Evolutionary conservation across 2,113 vertebrate species (phyloP), one percentile per base, ranked within the genome.

Genomic region (Cygnus atratus): DNA sequence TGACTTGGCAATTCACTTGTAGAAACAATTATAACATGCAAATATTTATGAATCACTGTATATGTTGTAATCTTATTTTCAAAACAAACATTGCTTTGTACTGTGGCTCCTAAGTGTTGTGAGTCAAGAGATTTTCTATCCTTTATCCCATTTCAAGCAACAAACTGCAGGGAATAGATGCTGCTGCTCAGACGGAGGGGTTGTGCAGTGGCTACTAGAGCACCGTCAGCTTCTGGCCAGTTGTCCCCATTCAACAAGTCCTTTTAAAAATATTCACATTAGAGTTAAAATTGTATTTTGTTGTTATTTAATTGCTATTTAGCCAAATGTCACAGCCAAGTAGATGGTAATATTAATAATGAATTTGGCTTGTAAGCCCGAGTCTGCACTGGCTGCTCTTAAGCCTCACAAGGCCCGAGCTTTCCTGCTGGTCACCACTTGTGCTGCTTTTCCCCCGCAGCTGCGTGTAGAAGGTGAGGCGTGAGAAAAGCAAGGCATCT

Each of bases 11-110:
- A 95, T 84, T 96, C 68, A 82, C 95, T 96, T 96, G 92, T 85
- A 95, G 93, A 96, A 97, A 97, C 92, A 97, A 93, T 97, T 98
- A 96, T 92, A 96, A 97, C 84, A 96, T 91, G 95, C 96, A 97
- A 94, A 97, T 96, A 97, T 98, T 97, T 97, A 97, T 96, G 81
- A 97, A 96, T 96, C 70, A 68, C 86, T 71, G 63, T 92, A 57
- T 92, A 92, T 55, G 73, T 95, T 95, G 91, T 96, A 97, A 95
- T 96, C 96, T 86, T 94, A 46, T 95, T 97, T 95, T 84, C 93
- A 96, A 97, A 98, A 95, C 95, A 97, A 96, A 95, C 90, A 89
- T 48, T 59, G 48, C 39, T 88, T 94, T 80, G 63, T 90, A 54
- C 62, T 63, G 37, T 66, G 65, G 63, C 74, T 92, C 87, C 59